A percentile compares a stretch with the other conserved stretches of the same genome.
Conservation (phyloP, 2,888 invertebrate genomes). For the Ernsta delagoae region DNA sequence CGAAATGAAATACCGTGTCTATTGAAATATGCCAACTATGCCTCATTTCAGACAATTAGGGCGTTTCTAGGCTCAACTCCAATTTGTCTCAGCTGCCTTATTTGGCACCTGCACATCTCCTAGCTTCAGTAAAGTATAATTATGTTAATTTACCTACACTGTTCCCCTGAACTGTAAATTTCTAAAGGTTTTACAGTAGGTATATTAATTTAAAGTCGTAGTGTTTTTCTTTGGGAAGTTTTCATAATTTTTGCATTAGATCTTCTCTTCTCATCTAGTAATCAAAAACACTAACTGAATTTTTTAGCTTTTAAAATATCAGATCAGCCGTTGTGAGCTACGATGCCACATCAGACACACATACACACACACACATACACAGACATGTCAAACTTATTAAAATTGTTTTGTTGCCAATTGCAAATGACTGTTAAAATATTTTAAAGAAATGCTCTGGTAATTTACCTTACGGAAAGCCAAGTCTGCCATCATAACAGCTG, state of each 20-base stretch:
- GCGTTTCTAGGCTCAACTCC: slow-evolving; percentile 2
- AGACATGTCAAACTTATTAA: too few relatives aligned
- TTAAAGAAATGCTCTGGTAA: neutral
- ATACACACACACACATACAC: too few relatives aligned
- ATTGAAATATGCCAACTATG: slow-evolving; percentile 15
- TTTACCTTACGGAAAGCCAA: slow-evolving; percentile 93
- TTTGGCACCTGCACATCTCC: slow-evolving; percentile 18
- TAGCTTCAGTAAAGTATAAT: slow-evolving; percentile 21
- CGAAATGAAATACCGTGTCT: too few relatives aligned
- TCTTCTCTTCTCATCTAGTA: too few relatives aligned
- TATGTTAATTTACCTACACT: slow-evolving; percentile 23
- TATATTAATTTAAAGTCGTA: neutral
- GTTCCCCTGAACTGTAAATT: slow-evolving; percentile 9
- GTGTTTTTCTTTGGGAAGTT: too few relatives aligned
- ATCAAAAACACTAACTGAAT: too few relatives aligned
- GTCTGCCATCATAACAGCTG: slow-evolving; percentile 98
- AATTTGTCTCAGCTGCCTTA: slow-evolving; percentile 27
- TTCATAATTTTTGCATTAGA: too few relatives aligned
- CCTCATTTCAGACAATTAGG: slow-evolving; percentile 17
- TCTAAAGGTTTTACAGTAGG: slow-evolving; percentile 6
- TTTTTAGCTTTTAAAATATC: too few relatives aligned
- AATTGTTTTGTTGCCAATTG: too few relatives aligned
- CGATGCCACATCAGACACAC: too few relatives aligned
- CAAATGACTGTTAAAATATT: neutral
- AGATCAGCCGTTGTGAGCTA: too few relatives aligned